phyloP scores from a whole-genome alignment of 2,888 invertebrate genomes.

The Epinotia demarniana region DNA sequence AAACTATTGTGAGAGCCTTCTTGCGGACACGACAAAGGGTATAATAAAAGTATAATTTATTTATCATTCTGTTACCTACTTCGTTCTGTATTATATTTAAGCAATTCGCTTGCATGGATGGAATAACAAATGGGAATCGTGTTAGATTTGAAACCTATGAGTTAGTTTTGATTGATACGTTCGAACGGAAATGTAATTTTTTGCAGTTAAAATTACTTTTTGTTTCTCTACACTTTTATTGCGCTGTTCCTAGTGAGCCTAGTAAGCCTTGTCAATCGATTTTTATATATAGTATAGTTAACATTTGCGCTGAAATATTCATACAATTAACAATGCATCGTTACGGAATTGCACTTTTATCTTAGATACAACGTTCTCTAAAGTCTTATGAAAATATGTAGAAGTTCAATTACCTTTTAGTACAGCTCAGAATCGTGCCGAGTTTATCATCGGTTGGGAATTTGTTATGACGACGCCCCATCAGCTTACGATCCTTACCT shows the following conservation, averaged over 20 bases:
- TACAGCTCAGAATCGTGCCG: slow-evolving; percentile 42
- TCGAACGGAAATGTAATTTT: not conserved
- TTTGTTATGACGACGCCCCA: slow-evolving; percentile 61
- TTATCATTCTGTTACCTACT: slow-evolving; percentile 58
- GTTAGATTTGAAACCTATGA: slow-evolving; percentile 28
- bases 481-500: slow-evolving; percentile 63
- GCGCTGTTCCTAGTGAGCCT: no score
- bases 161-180: slow-evolving; percentile 16
- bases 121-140: slow-evolving; percentile 37
- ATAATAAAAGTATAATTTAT: slow-evolving; percentile 59
- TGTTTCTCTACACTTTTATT: no score
- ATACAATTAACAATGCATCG: not conserved
- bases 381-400: slow-evolving; percentile 14
- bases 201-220: not conserved
- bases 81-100: slow-evolving; percentile 44
- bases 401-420: slow-evolving; percentile 42
- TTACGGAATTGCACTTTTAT: slow-evolving; percentile 11
- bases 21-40: slow-evolving; percentile 73
- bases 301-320: not conserved
- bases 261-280: no score
- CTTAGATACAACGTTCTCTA: slow-evolving; percentile 13
- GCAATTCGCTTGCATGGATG: slow-evolving; percentile 44
- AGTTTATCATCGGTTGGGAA: slow-evolving; percentile 56
- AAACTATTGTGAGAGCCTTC: slow-evolving; percentile 59
- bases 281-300: not conserved